Evolutionary conservation across 2,113 vertebrate species (phyloP).

Genomic region (Petrocephalus microphthalmus): DNA sequence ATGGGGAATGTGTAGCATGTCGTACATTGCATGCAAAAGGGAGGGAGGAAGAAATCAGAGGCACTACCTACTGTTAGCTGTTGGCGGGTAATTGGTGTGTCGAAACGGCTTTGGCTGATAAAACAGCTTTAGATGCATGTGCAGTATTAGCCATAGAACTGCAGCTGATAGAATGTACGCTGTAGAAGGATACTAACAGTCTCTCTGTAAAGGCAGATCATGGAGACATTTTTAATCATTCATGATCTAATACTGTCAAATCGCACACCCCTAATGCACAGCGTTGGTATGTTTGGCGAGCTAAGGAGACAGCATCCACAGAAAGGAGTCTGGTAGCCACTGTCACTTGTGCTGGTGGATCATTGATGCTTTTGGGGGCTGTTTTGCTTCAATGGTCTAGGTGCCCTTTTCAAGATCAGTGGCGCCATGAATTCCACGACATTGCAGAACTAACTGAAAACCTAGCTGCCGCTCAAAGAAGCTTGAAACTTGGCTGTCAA

Average conservation of each 20-base stretch:
- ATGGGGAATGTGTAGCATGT: not conserved
- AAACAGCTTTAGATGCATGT: not conserved
- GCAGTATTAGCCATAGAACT: not conserved
- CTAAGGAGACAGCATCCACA: not conserved
- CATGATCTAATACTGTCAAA: too few relatives aligned
- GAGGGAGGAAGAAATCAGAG: not conserved
- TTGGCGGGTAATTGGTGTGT: not conserved
- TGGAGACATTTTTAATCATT: too few relatives aligned
- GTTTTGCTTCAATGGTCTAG: not conserved
- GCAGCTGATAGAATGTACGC: not conserved
- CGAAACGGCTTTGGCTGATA: not conserved
- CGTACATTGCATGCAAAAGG: too few relatives aligned
- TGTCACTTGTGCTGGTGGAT: not conserved
- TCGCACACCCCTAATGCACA: too few relatives aligned
- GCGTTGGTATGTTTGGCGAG: not conserved
- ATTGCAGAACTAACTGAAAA: not conserved
- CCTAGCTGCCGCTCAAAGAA: not conserved
- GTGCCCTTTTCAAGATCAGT: not conserved
- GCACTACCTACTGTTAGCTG: not conserved
- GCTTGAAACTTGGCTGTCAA: not conserved
- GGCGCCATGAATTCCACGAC: not conserved
- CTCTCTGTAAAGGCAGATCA: too few relatives aligned
- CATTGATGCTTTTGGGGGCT: not conserved
- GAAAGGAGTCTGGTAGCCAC: not conserved
- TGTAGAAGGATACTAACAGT: not conserved